These are phyloP conservation scores for Trachemys scripta DNA, from an alignment of 2,113 vertebrate species.

Conservation along the genomic window DNA sequence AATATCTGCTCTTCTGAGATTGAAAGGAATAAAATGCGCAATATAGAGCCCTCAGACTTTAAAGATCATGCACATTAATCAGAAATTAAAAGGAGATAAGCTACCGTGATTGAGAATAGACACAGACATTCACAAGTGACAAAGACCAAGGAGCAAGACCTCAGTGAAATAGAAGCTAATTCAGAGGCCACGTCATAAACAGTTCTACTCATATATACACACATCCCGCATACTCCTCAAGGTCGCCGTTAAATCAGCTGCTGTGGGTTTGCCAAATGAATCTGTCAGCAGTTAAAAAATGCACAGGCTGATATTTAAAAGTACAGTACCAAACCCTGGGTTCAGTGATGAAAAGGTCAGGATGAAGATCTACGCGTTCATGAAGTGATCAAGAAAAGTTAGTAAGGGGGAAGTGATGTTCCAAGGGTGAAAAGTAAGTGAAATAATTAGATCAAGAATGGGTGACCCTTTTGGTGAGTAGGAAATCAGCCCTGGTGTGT, in stretches of 20 bases:
- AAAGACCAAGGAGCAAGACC: conserved; percentile 40
- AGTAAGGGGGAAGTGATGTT: background rate
- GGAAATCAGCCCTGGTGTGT: background rate
- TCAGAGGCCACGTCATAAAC: conserved; percentile 36
- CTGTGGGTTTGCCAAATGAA: background rate
- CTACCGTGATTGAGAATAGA: conserved; percentile 8
- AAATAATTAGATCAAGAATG: conserved; percentile 8
- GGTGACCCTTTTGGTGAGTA: conserved; percentile 1
- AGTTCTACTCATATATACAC: background rate
- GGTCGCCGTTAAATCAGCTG: background rate
- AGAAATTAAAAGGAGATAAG: conserved; percentile 13
- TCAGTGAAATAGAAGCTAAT: conserved; percentile 18
- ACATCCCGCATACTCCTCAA: background rate
- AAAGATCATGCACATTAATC: background rate
- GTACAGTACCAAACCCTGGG: background rate
- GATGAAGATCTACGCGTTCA: background rate
- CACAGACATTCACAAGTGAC: conserved; percentile 45
- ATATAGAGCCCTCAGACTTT: conserved; percentile 19
- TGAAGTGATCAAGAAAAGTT: background rate
- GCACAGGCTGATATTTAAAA: conserved; percentile 5
- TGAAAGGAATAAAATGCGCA: conserved; percentile 20
- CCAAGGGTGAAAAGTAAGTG: background rate
- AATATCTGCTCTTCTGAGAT: conserved; percentile 8
- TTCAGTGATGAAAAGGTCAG: conserved; percentile 35
- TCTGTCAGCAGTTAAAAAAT: background rate